phyloP scores from a whole-genome alignment of 2,113 vertebrate species.

The Sus scrofa region DNA sequence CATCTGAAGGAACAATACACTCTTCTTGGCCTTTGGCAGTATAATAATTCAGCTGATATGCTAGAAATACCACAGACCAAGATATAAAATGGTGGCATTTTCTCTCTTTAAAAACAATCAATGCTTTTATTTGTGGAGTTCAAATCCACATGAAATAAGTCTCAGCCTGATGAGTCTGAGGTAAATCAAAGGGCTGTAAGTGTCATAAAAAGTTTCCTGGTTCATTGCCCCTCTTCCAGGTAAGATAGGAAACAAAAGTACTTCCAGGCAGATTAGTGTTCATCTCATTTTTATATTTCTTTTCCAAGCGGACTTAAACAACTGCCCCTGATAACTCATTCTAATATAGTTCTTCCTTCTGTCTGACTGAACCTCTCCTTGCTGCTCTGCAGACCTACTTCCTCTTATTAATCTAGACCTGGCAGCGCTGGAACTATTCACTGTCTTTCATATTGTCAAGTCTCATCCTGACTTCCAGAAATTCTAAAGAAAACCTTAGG shows the following conservation, averaged over 20 bases:
- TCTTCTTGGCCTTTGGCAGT: conserved; percentile 72
- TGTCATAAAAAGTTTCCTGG: conserved; percentile 54
- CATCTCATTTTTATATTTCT: conserved; percentile 67
- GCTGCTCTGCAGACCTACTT: not conserved
- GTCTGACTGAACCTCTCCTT: conserved; percentile 17
- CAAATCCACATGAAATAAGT: conserved; percentile 70
- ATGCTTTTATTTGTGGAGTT: conserved; percentile 75
- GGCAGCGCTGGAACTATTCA: conserved; percentile 20
- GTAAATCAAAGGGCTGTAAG: conserved; percentile 72
- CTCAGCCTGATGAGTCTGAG: conserved; percentile 33
- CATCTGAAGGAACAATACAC: conserved; percentile 65
- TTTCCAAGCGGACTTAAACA: conserved; percentile 58
- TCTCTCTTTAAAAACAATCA: conserved; percentile 79
- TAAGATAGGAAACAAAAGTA: conserved; percentile 69
- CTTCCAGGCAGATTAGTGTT: not conserved
- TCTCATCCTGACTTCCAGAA: conserved; percentile 42
- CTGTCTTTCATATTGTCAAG: conserved; percentile 26
- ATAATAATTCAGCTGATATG: conserved; percentile 72
- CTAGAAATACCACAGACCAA: conserved; percentile 71
- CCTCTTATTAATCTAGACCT: not conserved
- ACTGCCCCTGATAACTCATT: conserved; percentile 28
- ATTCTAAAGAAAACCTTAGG: conserved; percentile 51
- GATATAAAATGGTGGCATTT: conserved; percentile 71
- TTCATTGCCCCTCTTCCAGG: conserved; percentile 44
- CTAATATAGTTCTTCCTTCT: conserved; percentile 29